Evolutionary conservation across 2,113 vertebrate genomes (phyloP).

Genomic region (Bubalus kerabau): DNA sequence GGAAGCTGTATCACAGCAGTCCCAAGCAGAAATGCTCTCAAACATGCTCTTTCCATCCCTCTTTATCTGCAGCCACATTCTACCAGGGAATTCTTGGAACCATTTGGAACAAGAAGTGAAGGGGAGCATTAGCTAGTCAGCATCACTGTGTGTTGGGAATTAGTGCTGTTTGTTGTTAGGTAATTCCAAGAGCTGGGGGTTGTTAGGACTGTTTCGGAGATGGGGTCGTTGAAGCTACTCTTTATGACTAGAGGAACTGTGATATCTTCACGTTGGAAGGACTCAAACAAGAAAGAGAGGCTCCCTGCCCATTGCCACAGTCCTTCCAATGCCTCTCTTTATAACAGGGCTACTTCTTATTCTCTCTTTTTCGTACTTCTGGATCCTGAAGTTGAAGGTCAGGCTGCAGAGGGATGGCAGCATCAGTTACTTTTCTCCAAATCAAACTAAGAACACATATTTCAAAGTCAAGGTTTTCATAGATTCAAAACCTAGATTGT

Average conservation of each 20-base stretch:
- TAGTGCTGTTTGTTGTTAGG: neutral
- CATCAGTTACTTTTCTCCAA: neutral
- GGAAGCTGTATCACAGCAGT: neutral
- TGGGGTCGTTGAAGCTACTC: neutral
- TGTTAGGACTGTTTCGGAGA: neutral
- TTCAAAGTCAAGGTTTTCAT: neutral
- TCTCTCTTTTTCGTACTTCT: neutral
- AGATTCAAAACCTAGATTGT: neutral
- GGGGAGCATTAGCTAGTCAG: neutral
- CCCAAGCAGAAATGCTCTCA: neutral
- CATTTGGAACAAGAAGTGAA: neutral
- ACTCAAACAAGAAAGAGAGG: neutral
- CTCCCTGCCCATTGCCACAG: neutral
- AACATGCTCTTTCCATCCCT: neutral
- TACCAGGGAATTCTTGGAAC: neutral
- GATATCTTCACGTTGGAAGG: neutral
- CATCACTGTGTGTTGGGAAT: neutral
- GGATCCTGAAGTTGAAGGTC: neutral
- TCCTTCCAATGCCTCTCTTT: neutral
- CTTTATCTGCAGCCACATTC: neutral
- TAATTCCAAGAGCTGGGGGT: neutral
- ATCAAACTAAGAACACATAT: neutral
- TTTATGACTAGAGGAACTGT: neutral
- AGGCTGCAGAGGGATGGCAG: rapidly evolving
- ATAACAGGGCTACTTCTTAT: neutral